Evolutionary conservation across 2,888 invertebrate genomes (phyloP).

Genomic region (Muscina levida): DNA sequence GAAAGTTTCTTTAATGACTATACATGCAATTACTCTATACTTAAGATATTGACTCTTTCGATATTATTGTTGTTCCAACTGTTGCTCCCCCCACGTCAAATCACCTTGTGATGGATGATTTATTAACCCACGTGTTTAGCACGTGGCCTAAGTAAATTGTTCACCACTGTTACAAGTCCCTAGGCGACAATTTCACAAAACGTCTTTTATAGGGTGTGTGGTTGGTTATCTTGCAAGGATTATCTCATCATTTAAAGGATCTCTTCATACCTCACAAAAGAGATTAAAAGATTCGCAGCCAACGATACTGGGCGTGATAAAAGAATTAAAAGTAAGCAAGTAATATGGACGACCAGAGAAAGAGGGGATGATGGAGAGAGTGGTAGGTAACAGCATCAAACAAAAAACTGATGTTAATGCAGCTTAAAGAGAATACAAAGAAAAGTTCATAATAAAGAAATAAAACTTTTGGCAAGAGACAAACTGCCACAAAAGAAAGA

Average conservation of each 20-base stretch:
- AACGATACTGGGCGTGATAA: too few relatives aligned
- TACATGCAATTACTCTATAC: too few relatives aligned
- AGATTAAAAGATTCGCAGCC: background rate
- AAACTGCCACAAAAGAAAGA: background rate
- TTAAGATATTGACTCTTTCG: too few relatives aligned
- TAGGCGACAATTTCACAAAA: background rate
- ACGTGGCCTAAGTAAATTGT: background rate
- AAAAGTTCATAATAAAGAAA: background rate
- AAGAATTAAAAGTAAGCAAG: too few relatives aligned
- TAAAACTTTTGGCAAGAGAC: background rate
- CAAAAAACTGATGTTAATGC: too few relatives aligned
- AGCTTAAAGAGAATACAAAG: background rate
- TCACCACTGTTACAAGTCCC: background rate
- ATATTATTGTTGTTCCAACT: too few relatives aligned
- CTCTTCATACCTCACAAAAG: background rate
- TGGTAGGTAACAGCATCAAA: too few relatives aligned
- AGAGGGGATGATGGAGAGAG: background rate
- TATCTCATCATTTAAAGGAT: conserved; percentile 17
- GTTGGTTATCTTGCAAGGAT: background rate
- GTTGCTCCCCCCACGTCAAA: too few relatives aligned
- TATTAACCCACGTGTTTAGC: background rate
- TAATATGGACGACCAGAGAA: too few relatives aligned
- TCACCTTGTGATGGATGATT: background rate
- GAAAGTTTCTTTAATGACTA: too few relatives aligned
- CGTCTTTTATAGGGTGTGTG: background rate